Base-by-base conservation (phyloP, 92 coral and sea anemone species). In the Heteractis magnifica region DNA sequence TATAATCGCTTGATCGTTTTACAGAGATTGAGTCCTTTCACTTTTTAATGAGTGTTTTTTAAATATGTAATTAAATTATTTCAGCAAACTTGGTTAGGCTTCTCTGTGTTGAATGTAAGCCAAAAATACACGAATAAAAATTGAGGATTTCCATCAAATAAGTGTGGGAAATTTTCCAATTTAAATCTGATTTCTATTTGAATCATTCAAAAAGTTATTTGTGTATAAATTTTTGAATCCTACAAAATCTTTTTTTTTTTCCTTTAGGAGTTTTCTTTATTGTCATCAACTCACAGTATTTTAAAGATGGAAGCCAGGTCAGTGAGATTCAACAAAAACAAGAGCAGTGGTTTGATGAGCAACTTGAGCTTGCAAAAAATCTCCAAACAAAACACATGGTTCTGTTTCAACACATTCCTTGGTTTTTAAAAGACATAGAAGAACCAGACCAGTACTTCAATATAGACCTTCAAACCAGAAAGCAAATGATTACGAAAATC, bases 321-420 rank as follows among this genome's bases (percentile, higher is more conserved):
- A 56, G 71, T 49, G 94, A 90, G 18, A 55, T 87, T 76, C 88
- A 90, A 65, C 81, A 83, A 26, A 93, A 92, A 34, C 99, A 97
- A 5, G 98, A 89, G 56, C 19, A 75, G 49, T 97, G 99, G 99
- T 85, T 97, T 62, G 97, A 94, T 20, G 89, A 89, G 58, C 98
- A 97, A 81, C 90, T 97, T 49, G 85, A 77, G n/a, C 59, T 83
- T 19, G 97, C 95, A 77, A 92, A 92, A 75, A 85, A 79, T 48
- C 84, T 90, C 11, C 74, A 62, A 18, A 93, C 99, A 65, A 87
- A 94, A 65, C 99, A 97, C 77, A 79, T 89, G 19, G 99, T 97
- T 65, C 77, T 97, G 19, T 97, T 97, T 84, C 99, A 94, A 75
- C 99, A 97, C 64, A 97, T 97, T 79, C 99, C 99, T 56, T 97